These are phyloP conservation scores for Aphrophora alni DNA, from an alignment of 2,888 invertebrate species.

Conservation along the genomic window DNA sequence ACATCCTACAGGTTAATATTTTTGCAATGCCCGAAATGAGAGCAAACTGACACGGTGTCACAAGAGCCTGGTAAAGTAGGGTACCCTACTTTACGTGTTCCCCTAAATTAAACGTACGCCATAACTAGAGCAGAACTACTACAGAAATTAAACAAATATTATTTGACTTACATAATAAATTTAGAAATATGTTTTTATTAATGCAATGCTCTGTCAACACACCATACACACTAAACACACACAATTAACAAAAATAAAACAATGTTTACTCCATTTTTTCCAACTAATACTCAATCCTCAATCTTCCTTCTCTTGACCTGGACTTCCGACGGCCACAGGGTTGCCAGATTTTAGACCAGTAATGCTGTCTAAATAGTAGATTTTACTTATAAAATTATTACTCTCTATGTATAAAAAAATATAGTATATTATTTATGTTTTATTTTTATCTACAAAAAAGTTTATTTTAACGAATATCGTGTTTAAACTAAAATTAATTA, in stretches of 20 bases:
- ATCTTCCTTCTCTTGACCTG: slow-evolving; percentile 6
- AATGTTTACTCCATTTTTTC: not conserved
- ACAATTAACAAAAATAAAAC: not conserved
- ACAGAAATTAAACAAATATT: not conserved
- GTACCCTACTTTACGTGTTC: not conserved
- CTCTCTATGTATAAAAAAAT: no score
- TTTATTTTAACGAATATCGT: no score
- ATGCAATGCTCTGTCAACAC: not conserved
- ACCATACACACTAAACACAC: not conserved
- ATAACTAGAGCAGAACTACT: not conserved
- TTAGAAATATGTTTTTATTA: not conserved
- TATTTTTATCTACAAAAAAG: no score
- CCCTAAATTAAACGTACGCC: not conserved
- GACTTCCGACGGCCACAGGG: not conserved
- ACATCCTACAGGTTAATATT: slow-evolving; percentile 3
- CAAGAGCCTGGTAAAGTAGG: slow-evolving; percentile 6
- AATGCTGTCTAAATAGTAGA: no score
- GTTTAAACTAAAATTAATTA: no score
- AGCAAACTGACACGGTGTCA: slow-evolving; percentile 9
- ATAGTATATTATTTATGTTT: no score
- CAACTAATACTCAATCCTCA: slow-evolving; percentile 5
- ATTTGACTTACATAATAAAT: not conserved
- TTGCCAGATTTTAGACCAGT: not conserved
- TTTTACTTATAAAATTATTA: no score
- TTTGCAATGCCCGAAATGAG: not conserved